Percentiles rank a stretch among this genome's conserved stretches.
phyloP scores from a whole-genome alignment of 1,140 invertebrate species.

The Drosophila mojavensis region DNA sequence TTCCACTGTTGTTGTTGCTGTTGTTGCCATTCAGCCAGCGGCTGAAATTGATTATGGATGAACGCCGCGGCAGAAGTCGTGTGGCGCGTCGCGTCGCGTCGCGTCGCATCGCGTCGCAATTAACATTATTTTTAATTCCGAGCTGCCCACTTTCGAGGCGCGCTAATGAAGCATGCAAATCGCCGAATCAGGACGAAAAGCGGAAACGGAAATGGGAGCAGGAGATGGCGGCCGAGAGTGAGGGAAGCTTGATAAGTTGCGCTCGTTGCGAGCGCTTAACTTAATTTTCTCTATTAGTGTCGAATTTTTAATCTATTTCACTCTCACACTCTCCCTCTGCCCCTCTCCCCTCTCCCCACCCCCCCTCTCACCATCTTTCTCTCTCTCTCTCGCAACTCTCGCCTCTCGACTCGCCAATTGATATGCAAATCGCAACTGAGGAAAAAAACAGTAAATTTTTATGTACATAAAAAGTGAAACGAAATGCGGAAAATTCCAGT shows the following conservation, averaged over 20 bases:
- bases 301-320: conserved; percentile 71
- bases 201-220: conserved; percentile 19
- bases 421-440: conserved; percentile 58
- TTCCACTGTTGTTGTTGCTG: not conserved
- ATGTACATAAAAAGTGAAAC: not conserved
- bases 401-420: conserved; percentile 50
- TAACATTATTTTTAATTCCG: conserved; percentile 81
- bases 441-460: not conserved
- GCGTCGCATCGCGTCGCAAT: conserved; percentile 60
- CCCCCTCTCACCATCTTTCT: no score
- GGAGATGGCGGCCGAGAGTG: not conserved
- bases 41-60: conserved; percentile 81
- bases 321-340: no score
- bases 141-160: conserved; percentile 52
- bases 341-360: not conserved
- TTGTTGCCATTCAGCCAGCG: conserved; percentile 40
- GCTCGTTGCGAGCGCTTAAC: conserved; percentile 63
- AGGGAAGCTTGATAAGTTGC: conserved; percentile 49
- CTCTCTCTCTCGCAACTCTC: not conserved
- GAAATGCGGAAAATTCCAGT: not conserved
- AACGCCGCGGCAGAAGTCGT: conserved; percentile 44
- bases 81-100: conserved; percentile 15
- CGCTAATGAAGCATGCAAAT: conserved; percentile 82
- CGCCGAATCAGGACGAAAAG: conserved; percentile 41
- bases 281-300: conserved; percentile 74